Percentiles rank a stretch among this genome's conserved stretches.
These are phyloP conservation scores for Hydrochoerus hydrochaeris DNA, from an alignment of 2,113 vertebrate species.

Conservation along the genomic window DNA sequence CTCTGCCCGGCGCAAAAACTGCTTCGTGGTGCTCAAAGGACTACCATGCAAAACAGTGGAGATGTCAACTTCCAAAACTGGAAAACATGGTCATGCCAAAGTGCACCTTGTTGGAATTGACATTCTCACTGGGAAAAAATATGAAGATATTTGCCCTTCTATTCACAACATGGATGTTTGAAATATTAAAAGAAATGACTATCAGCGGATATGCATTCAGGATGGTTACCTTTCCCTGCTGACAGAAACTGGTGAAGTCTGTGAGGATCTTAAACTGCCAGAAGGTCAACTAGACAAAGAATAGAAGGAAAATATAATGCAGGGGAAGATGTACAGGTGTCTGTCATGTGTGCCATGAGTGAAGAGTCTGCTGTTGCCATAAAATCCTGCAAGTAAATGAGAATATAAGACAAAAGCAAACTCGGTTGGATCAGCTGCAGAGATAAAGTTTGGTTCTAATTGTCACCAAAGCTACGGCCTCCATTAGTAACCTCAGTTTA, in stretches of 20 bases:
- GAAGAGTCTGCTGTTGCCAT: slow-evolving; percentile 98
- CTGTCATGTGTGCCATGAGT: slow-evolving; percentile 98
- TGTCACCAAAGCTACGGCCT: slow-evolving; percentile 98
- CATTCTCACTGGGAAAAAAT: slow-evolving; percentile 99
- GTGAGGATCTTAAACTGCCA: slow-evolving; percentile 96
- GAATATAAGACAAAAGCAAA: slow-evolving; percentile 85
- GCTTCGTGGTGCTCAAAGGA: slow-evolving; percentile 97
- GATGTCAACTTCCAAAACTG: slow-evolving; percentile 99
- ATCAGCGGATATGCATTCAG: slow-evolving; percentile 96
- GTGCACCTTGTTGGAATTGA: slow-evolving; percentile 99
- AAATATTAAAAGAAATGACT: slow-evolving; percentile 97
- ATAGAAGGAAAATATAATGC: slow-evolving; percentile 94
- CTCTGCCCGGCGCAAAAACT: slow-evolving; percentile 98
- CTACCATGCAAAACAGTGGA: slow-evolving; percentile 99
- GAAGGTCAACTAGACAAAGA: slow-evolving; percentile 96
- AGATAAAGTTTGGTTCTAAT: slow-evolving; percentile 94
- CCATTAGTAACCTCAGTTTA: slow-evolving; percentile 95
- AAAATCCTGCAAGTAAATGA: slow-evolving; percentile 96
- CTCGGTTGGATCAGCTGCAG: slow-evolving; percentile 92
- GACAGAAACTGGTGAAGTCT: slow-evolving; percentile 96
- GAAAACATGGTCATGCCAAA: slow-evolving; percentile 99
- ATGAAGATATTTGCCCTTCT: slow-evolving; percentile 99
- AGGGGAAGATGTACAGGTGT: slow-evolving; percentile 97
- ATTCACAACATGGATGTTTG: slow-evolving; percentile 99
- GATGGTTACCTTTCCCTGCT: slow-evolving; percentile 97